Evolutionary conservation across 2,113 vertebrate genomes (phyloP).

Genomic region (Sinocyclocheilus maitianheensis): DNA sequence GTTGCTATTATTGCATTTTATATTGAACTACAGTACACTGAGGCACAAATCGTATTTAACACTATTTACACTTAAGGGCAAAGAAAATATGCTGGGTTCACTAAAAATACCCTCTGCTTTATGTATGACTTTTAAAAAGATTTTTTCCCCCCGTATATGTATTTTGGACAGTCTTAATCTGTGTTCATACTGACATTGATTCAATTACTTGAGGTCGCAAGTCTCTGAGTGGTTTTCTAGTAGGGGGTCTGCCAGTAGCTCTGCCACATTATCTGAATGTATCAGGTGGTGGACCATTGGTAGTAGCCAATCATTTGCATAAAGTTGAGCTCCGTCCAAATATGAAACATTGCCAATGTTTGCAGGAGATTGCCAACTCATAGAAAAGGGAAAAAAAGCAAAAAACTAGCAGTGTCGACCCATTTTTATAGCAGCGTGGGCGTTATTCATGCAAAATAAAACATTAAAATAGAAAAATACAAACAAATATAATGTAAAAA

Average conservation of each 20-base stretch:
- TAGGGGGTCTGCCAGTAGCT: too few species aligned
- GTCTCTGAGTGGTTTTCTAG: too few species aligned
- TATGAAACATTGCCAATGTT: not conserved
- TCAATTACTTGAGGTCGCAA: not conserved
- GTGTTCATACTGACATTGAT: not conserved
- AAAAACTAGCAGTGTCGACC: too few species aligned
- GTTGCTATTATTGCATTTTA: not conserved
- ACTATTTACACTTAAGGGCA: not conserved
- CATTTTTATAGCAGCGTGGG: not conserved
- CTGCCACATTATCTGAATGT: too few species aligned
- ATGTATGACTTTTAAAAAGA: not conserved
- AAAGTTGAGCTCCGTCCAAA: not conserved
- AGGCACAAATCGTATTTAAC: not conserved
- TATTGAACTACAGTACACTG: not conserved
- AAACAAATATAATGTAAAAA: not conserved
- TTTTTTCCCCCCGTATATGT: too few species aligned
- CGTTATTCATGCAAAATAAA: not conserved
- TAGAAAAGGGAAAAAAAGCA: not conserved
- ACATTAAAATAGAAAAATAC: not conserved
- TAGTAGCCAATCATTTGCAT: not conserved
- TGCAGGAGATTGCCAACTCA: not conserved
- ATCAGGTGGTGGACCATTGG: not conserved
- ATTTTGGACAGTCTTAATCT: too few species aligned
- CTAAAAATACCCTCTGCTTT: not conserved
- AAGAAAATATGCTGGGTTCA: too few species aligned